Evolutionary conservation across 2,888 invertebrate genomes (phyloP), one percentile per base, ranked within the genome.

Genomic region (Bunonema sp.): DNA sequence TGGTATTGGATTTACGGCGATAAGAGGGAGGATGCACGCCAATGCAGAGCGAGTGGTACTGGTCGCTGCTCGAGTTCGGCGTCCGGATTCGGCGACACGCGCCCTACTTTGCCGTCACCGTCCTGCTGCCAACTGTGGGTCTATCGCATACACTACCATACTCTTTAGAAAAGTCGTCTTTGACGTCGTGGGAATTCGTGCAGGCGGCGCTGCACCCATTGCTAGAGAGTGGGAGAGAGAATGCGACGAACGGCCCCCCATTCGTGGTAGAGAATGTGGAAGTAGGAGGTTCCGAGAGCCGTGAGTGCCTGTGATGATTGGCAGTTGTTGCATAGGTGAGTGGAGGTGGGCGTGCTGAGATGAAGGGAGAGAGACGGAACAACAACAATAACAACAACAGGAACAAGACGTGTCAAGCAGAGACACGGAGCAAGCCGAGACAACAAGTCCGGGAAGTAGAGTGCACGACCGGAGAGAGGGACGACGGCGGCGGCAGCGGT

Each of bases 1-100:
- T 46, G 38, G 52, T 47, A 37, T 22, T 22, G 15, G 10, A 43
- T 2, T 19, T 16, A 12, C n/a, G n/a, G n/a, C n/a, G 3, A 12
- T 32, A 32, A 32, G 18, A 18, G 19, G 18, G 3, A 10, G 32
- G 18, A 20, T 12, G n/a, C 29, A 2, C 22, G 16, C 26, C 26
- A 18, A 41, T 42, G 24, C 35, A 48, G 45, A 46, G 54, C n/a
- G 64, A 64, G 34, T 54, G 50, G 40, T 67, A 68, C 40, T 66
- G 67, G 67, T 60, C 60, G 0, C 45, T 66, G 16, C 42, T 67
- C 32, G 67, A 66, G 41, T 67, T 67, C 32, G 63, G 67, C 21
- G 42, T 67, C 8, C 35, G 43, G 16, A 35, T 67, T 18, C 47
- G 55, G 30, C 52, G 67, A 5, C 67, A 67, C 24, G 51, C 59